Evolutionary conservation across 1,140 invertebrate species (phyloP).

Genomic region (Diorhabda sublineata): DNA sequence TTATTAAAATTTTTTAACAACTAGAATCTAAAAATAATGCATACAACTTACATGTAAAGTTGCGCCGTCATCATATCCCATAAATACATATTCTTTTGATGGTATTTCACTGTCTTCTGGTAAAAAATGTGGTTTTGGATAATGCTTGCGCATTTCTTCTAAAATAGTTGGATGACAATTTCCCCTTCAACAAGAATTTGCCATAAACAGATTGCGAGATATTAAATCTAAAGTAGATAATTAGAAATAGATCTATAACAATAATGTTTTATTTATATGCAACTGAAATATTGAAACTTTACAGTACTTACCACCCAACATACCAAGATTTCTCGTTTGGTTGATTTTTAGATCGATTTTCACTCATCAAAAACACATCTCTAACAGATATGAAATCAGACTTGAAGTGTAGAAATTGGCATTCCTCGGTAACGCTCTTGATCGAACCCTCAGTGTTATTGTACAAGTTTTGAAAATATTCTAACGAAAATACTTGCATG

Average conservation of each 20-base stretch:
- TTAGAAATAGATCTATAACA: constrained; percentile 2
- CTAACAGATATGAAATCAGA: constrained; percentile 73
- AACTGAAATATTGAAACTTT: neutral
- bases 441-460: constrained; percentile 60
- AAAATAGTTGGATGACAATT: constrained; percentile 81
- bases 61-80: constrained; percentile 87
- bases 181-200: constrained; percentile 56
- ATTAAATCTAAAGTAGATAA: constrained; percentile 6
- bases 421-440: constrained; percentile 67
- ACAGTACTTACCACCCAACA: constrained; percentile 76
- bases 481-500: constrained; percentile 62
- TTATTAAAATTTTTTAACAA: no score
- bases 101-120: constrained; percentile 84
- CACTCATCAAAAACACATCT: constrained; percentile 76
- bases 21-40: no score
- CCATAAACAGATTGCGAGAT: neutral
- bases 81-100: constrained; percentile 88
- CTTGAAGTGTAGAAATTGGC: constrained; percentile 87
- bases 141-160: constrained; percentile 71
- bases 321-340: constrained; percentile 75
- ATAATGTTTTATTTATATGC: neutral
- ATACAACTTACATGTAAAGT: constrained; percentile 80
- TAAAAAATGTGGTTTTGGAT: constrained; percentile 80
- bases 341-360: constrained; percentile 58
- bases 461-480: constrained; percentile 77